Evolutionary conservation across 2,888 invertebrate genomes (phyloP), one percentile per base, ranked within the genome.

Genomic region (Eurois occulta): DNA sequence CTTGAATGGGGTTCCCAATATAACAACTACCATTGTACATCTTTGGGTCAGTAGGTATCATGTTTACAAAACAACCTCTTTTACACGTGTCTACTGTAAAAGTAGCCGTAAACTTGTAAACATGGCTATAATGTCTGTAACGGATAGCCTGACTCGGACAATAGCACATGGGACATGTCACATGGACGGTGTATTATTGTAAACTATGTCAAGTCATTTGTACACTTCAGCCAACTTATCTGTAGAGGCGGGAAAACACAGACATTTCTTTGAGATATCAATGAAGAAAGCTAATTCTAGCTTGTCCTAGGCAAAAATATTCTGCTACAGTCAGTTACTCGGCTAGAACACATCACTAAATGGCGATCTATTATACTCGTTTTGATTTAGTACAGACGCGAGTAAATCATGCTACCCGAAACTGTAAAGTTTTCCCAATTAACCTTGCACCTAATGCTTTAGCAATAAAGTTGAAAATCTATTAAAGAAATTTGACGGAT

Each of bases 151-250:
- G 21, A 11, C 32, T 65, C 7, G n/a, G 32, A 64, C 64, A 68
- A 65, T 65, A 41, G 60, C 38, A 67, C n/a, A 76, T 60, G 21
- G 21, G 7, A 8, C 18, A 13, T 46, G 18, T 18, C 13, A 35
- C 43, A 28, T 32, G 38, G 43, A 28, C 24, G 38, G 43, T n/a
- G 21, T 65, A 48, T 65, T 69, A 60, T 60, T 58, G 65, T 28
- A 41, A 72, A 78, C 58, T 60, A 16, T 78, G 72, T 48, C 78
- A 77, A 60, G n/a, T n/a, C n/a, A n/a, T n/a, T n/a, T n/a, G n/a
- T n/a, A n/a, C n/a, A n/a, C n/a, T n/a, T n/a, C n/a, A 52, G 48
- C 60, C 41, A 41, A 2, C 13, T 41, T 8, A 32, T 60, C 18
- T 60, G n/a, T 21, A 66, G 24, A 41, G 10, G 41, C 41, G 10